These are phyloP conservation scores for Nomada goodeniana DNA, from an alignment of 2,888 invertebrate genomes.

Conservation along the genomic window DNA sequence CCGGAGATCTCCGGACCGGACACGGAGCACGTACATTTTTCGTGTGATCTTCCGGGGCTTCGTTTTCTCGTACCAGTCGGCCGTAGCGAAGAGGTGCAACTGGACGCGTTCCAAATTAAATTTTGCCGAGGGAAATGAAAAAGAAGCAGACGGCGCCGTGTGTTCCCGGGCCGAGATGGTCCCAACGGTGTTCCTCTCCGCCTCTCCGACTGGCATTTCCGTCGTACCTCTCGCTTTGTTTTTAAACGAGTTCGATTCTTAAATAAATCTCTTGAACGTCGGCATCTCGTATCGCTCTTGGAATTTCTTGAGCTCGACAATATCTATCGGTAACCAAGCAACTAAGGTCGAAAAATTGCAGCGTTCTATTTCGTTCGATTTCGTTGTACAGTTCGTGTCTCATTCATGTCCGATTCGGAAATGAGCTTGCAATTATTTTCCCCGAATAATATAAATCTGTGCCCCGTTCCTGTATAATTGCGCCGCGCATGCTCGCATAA, in stretches of 20 bases:
- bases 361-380: not conserved
- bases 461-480: not conserved
- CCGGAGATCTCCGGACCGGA: slow-evolving; percentile 68
- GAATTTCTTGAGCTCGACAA: slow-evolving; percentile 13
- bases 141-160: slow-evolving; percentile 68
- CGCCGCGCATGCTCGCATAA: too few relatives aligned
- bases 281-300: slow-evolving; percentile 24
- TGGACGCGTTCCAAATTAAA: slow-evolving; percentile 83
- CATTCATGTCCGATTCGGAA: too few relatives aligned
- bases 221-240: not conserved
- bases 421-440: too few relatives aligned
- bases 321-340: not conserved
- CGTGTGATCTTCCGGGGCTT: slow-evolving; percentile 84
- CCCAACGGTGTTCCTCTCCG: slow-evolving; percentile 1
- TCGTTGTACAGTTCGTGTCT: too few relatives aligned
- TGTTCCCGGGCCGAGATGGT: slow-evolving; percentile 28
- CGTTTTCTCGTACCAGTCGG: slow-evolving; percentile 80
- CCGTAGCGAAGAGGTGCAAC: slow-evolving; percentile 76
- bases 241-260: slow-evolving; percentile 42
- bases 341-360: too few relatives aligned
- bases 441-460: too few relatives aligned
- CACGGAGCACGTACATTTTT: slow-evolving; percentile 81
- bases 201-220: not conserved
- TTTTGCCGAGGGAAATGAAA: slow-evolving; percentile 75
- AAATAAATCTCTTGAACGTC: slow-evolving; percentile 60